phyloP scores from a whole-genome alignment of 2,888 invertebrate species.

The Onchidella celtica region DNA sequence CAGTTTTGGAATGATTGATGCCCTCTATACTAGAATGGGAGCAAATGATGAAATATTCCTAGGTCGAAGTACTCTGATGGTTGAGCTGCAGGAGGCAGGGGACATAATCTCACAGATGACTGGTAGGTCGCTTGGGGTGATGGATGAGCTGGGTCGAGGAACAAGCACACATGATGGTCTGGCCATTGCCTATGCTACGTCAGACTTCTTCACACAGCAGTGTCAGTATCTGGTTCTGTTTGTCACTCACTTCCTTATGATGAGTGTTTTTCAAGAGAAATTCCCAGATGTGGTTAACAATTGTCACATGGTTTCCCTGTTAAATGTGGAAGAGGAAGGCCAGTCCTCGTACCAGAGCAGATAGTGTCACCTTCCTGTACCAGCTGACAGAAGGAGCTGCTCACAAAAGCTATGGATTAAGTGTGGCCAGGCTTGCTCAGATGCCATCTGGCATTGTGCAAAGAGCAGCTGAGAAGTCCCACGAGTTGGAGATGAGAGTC shows the following conservation, averaged over 20 bases:
- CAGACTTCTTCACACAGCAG: constrained; percentile 69
- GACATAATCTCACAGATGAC: constrained; percentile 78
- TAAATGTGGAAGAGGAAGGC: constrained; percentile 60
- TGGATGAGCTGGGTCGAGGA: constrained; percentile 81
- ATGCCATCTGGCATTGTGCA: constrained; percentile 71
- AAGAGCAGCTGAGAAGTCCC: constrained; percentile 63
- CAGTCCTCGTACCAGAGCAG: constrained; percentile 40
- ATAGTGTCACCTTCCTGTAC: constrained; percentile 78
- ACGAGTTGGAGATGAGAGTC: constrained; percentile 8
- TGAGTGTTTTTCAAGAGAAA: constrained; percentile 75
- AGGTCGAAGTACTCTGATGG: constrained; percentile 80
- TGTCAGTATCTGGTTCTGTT: constrained; percentile 78
- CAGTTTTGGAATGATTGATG: constrained; percentile 78
- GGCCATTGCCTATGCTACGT: constrained; percentile 80
- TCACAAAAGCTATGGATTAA: constrained; percentile 80
- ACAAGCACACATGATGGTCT: constrained; percentile 81
- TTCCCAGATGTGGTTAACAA: constrained; percentile 73
- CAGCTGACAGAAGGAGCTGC: constrained; percentile 77
- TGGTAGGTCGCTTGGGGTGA: constrained; percentile 79
- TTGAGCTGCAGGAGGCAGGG: constrained; percentile 79
- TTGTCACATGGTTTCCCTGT: constrained; percentile 79
- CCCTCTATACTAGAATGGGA: constrained; percentile 80
- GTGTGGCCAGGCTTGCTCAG: constrained; percentile 80
- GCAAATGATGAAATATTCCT: constrained; percentile 78
- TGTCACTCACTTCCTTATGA: constrained; percentile 80